Evolutionary conservation across 2,888 invertebrate species (phyloP), one percentile per base, ranked within the genome.

Genomic region (Teleiodes luculella): DNA sequence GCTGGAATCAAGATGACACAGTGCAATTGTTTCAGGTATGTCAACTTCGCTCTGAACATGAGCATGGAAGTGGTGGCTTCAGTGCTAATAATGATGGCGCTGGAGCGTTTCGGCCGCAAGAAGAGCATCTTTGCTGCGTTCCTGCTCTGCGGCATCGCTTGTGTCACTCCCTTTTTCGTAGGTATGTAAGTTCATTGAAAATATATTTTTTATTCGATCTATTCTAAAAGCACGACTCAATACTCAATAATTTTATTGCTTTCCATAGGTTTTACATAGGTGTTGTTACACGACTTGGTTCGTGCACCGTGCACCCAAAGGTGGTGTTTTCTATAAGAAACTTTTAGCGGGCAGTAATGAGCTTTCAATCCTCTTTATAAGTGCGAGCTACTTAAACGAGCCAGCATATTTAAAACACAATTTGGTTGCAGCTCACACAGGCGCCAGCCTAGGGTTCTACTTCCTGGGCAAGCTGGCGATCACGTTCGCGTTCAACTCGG

Each of bases 401-500:
- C n/a, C n/a, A n/a, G n/a, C n/a, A n/a, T n/a, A n/a, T n/a, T n/a
- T n/a, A n/a, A n/a, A n/a, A n/a, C n/a, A n/a, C n/a, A n/a, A n/a
- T n/a, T n/a, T 24, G 24, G 24, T 24, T 24, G 24, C 68, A 81
- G 80, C 68, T 5, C 76, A 77, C 67, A 36, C 75, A 2, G 78
- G 84, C 43, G 62, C 79, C 6, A 58, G 65, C 0, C 65, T 91
- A 61, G 74, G 79, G 1, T 63, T 91, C 59, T 94, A 91, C 78
- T 86, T 94, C 67, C 76, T 90, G 66, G 93, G 94, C 51, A 94
- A 94, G 78, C 84, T 93, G 69, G 88, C 92, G 43, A 93, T 93
- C 56, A 91, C 94, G 47, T 91, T 92, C 67, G 92, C 94, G 20
- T 94, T 93, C 76, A 91, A 92, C 70, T 91, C 92, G 14, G 76